These are phyloP conservation scores for Meleagris gallopavo DNA, from an alignment of 2,113 vertebrate genomes.

Conservation along the genomic window DNA sequence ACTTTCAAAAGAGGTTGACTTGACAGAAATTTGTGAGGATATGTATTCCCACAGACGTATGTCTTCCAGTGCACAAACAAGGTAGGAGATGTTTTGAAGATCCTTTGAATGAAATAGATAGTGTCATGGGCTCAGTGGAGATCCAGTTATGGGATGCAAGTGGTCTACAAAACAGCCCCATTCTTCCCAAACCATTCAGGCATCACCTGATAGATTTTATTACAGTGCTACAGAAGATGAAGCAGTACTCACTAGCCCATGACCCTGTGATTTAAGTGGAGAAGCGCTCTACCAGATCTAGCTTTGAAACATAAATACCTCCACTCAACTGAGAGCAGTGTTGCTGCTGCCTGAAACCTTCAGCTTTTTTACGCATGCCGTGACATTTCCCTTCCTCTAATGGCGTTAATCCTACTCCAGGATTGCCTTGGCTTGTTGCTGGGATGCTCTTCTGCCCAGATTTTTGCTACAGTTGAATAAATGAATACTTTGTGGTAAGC, in stretches of 20 bases:
- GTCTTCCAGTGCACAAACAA: not conserved
- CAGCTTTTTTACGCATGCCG: conserved; percentile 50
- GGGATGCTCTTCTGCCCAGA: not conserved
- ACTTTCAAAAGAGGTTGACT: not conserved
- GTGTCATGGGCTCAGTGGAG: not conserved
- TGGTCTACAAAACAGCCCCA: not conserved
- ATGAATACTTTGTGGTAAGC: not conserved
- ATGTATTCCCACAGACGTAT: not conserved
- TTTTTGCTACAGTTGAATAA: conserved; percentile 14
- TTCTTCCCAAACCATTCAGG: not conserved
- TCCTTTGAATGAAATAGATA: not conserved
- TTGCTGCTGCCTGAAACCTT: conserved; percentile 35
- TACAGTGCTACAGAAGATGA: not conserved
- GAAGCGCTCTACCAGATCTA: not conserved
- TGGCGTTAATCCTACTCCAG: conserved; percentile 16
- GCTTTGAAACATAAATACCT: conserved; percentile 37
- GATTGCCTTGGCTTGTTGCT: conserved; percentile 65
- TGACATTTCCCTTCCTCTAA: conserved; percentile 67
- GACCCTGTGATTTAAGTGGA: conserved; percentile 6
- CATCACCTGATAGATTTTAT: not conserved
- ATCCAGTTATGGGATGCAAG: not conserved
- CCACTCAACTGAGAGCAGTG: not conserved
- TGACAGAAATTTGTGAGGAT: not conserved
- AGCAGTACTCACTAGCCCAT: not conserved
- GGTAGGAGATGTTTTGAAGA: not conserved